Conservation (phyloP, 2,888 invertebrate genomes). For the Eupeodes latifasciatus region DNA sequence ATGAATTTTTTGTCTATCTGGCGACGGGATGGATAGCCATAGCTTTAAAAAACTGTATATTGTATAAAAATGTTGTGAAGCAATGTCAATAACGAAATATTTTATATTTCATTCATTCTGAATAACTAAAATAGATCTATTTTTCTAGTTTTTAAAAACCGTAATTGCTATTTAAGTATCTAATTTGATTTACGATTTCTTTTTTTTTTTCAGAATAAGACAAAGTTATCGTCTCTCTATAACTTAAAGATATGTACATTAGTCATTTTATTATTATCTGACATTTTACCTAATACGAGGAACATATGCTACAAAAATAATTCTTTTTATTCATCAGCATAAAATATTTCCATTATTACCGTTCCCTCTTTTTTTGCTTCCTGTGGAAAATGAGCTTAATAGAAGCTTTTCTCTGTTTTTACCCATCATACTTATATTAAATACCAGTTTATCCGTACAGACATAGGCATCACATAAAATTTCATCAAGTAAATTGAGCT, state of each 20-base stretch:
- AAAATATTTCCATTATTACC: slow-evolving; percentile 2
- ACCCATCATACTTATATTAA: not conserved
- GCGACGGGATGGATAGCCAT: no score
- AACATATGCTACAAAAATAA: slow-evolving; percentile 10
- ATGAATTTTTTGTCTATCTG: no score
- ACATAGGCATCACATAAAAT: slow-evolving; percentile 11
- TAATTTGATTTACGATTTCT: no score
- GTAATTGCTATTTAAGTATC: no score
- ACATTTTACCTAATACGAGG: not conserved
- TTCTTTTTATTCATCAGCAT: not conserved
- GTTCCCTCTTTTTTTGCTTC: not conserved
- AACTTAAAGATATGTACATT: not conserved
- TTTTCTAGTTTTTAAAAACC: no score
- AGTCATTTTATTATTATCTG: not conserved
- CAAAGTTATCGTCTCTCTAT: no score
- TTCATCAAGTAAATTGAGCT: slow-evolving; percentile 49
- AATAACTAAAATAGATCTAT: no score
- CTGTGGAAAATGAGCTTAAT: not conserved
- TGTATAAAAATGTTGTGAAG: no score
- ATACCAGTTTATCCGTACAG: not conserved
- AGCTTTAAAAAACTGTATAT: no score
- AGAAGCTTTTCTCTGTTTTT: not conserved
- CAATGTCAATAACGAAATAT: no score
- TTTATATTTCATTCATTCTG: no score
- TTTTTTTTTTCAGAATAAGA: no score